Evolutionary conservation across 2,113 vertebrate species (phyloP).

Genomic region (Chrysochloris asiatica): DNA sequence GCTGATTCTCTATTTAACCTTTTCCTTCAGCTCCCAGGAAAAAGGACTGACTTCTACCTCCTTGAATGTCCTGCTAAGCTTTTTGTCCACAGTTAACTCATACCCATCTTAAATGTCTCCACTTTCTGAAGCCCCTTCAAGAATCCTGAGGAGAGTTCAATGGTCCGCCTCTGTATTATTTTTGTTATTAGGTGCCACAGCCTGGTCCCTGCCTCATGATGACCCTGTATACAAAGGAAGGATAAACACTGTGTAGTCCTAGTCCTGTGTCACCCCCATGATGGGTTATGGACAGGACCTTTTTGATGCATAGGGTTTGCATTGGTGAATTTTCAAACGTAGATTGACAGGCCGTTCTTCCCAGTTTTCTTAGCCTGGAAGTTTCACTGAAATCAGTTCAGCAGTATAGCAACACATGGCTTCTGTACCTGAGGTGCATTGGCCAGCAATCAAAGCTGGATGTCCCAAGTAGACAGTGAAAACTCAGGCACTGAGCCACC

Average conservation of each 20-base stretch:
- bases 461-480: neutral
- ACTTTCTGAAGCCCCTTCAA: neutral
- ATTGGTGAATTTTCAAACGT: neutral
- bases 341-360: neutral
- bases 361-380: neutral
- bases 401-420: neutral
- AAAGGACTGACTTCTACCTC: neutral
- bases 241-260: neutral
- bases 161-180: neutral
- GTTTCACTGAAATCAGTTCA: neutral
- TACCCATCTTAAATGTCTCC: neutral
- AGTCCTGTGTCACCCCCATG: neutral
- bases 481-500: neutral
- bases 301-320: neutral
- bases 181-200: no score
- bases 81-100: neutral
- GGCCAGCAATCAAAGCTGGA: neutral
- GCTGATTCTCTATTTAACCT: neutral
- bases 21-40: neutral
- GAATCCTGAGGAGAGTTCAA: no score
- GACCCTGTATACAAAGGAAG: no score
- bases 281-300: neutral
- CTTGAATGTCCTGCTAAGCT: neutral
- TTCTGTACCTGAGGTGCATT: neutral
- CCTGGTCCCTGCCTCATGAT: no score